phyloP scores from a whole-genome alignment of 2,113 vertebrate genomes.

The Siphamia tubifer region DNA sequence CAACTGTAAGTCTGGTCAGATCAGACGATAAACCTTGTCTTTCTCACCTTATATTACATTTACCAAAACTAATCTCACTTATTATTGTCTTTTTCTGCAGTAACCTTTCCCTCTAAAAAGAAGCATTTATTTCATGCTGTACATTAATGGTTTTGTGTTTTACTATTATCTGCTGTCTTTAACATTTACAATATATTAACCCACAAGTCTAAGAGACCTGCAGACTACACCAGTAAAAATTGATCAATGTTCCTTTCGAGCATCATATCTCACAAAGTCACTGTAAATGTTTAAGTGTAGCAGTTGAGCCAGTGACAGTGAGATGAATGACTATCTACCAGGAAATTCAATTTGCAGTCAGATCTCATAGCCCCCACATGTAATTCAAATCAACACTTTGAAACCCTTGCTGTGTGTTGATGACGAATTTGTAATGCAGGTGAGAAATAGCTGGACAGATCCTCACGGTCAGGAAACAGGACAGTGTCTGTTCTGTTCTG shows the following conservation, averaged over 20 bases:
- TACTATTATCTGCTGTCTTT: too few relatives aligned
- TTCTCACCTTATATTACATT: too few relatives aligned
- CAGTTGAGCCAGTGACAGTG: slow-evolving; percentile 19
- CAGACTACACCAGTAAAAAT: background rate
- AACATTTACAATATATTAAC: background rate
- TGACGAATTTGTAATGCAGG: slow-evolving; percentile 65
- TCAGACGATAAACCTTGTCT: too few relatives aligned
- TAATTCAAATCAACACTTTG: slow-evolving; percentile 60
- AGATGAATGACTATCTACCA: slow-evolving; percentile 44
- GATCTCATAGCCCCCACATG: slow-evolving; percentile 43
- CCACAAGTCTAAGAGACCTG: background rate
- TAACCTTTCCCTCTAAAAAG: too few relatives aligned
- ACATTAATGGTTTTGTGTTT: background rate
- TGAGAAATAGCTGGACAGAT: slow-evolving; percentile 64
- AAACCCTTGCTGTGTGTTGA: slow-evolving; percentile 39
- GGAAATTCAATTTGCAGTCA: slow-evolving; percentile 68
- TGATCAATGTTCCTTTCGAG: background rate
- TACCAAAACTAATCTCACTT: too few relatives aligned
- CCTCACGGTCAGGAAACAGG: slow-evolving; percentile 14
- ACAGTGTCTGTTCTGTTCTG: slow-evolving; percentile 21
- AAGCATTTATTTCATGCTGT: background rate
- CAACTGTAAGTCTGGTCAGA: too few relatives aligned
- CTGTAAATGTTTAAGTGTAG: slow-evolving; percentile 21
- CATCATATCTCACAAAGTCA: background rate
- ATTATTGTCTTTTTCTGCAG: too few relatives aligned